A percentile compares a stretch with the other conserved stretches of the same genome.
phyloP scores from a whole-genome alignment of 2,113 vertebrate genomes.

The Varanus salvator region DNA sequence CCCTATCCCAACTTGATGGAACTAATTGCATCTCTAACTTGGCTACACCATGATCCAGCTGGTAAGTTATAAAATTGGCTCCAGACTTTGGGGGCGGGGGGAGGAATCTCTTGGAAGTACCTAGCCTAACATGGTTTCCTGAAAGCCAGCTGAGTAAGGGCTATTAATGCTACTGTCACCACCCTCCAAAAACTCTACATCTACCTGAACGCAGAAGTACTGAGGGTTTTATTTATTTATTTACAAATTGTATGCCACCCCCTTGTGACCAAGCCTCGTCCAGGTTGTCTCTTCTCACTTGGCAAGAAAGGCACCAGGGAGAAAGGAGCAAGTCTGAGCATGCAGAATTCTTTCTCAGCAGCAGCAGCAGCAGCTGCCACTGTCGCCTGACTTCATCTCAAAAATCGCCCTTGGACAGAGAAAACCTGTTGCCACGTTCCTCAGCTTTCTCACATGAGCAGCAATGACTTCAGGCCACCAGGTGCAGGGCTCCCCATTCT shows the following conservation, averaged over 20 bases:
- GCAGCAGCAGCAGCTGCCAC: neutral
- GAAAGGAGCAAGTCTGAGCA: too few species aligned
- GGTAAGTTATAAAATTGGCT: neutral
- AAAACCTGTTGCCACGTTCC: neutral
- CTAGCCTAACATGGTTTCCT: neutral
- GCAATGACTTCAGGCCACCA: too few species aligned
- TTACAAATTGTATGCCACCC: too few species aligned
- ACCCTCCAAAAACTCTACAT: neutral
- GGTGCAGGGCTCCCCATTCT: too few species aligned
- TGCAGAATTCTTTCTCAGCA: neutral
- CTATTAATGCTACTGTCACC: neutral
- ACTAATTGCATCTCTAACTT: neutral
- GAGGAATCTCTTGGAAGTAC: neutral
- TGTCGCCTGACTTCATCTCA: neutral
- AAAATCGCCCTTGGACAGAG: neutral
- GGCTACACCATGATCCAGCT: neutral
- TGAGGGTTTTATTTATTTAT: too few species aligned
- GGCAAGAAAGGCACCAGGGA: too few species aligned
- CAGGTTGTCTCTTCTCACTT: neutral
- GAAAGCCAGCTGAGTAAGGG: neutral
- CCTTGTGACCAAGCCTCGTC: too few species aligned
- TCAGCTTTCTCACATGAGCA: neutral
- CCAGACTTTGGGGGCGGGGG: neutral
- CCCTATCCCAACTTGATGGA: neutral
- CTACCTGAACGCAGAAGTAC: neutral